Evolutionary conservation across 1,140 invertebrate species (phyloP).

Genomic region (Theocolax elegans): DNA sequence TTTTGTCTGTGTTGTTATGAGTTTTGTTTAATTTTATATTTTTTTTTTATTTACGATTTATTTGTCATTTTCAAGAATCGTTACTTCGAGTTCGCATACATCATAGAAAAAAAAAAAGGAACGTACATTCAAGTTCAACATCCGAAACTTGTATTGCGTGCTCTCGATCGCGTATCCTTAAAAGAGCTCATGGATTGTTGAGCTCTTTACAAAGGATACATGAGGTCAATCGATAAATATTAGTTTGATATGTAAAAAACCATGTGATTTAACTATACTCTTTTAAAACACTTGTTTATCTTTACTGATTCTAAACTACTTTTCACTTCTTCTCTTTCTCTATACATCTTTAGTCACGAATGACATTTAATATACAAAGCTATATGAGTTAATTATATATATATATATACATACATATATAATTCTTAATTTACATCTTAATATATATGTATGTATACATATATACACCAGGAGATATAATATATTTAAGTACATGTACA

Average conservation of each 20-base stretch:
- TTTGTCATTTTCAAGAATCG: conserved; percentile 12
- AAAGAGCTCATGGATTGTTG: conserved; percentile 1
- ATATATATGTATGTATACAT: background rate
- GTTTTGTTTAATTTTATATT: background rate
- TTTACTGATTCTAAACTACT: too few relatives aligned
- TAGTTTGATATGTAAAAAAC: too few relatives aligned
- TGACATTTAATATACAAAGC: too few relatives aligned
- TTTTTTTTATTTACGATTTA: background rate
- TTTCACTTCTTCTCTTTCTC: too few relatives aligned
- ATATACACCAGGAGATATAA: background rate
- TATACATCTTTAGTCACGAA: too few relatives aligned
- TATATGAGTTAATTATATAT: too few relatives aligned
- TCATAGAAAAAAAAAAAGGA: conserved; percentile 1
- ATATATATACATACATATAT: too few relatives aligned
- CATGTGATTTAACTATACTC: too few relatives aligned
- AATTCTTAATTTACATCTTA: background rate
- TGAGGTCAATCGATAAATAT: too few relatives aligned
- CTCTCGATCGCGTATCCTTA: background rate
- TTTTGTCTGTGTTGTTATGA: background rate
- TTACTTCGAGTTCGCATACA: conserved; percentile 42
- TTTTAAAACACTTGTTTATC: too few relatives aligned
- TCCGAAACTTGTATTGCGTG: background rate
- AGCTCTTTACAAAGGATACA: conserved; percentile 6
- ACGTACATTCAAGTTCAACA: too few relatives aligned
- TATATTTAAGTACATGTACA: background rate